Conservation (phyloP, 1,140 invertebrate species). For the Drosophila melanogaster region DNA sequence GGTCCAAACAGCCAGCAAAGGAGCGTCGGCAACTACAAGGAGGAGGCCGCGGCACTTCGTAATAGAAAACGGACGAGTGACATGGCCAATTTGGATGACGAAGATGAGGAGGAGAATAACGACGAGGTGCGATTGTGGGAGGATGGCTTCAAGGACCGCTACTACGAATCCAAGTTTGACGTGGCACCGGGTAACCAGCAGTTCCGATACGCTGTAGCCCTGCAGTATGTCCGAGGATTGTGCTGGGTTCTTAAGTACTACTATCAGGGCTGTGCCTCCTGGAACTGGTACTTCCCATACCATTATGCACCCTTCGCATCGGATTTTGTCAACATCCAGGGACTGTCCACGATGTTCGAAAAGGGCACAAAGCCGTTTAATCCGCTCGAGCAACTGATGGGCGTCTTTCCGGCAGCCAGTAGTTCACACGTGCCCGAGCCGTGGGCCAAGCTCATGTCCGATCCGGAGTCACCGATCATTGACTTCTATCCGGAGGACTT, state of each 20-base stretch:
- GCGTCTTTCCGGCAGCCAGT: conserved; percentile 99
- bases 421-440: conserved; percentile 95
- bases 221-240: conserved; percentile 97
- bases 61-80: conserved; percentile 84
- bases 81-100: conserved; percentile 60
- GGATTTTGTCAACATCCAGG: conserved; percentile 97
- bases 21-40: conserved; percentile 86
- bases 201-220: conserved; percentile 95
- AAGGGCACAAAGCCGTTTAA: conserved; percentile 96
- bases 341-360: conserved; percentile 94
- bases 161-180: conserved; percentile 99
- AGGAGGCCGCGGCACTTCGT: conserved; percentile 89
- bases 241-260: conserved; percentile 99
- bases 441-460: conserved; percentile 97
- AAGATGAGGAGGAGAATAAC: conserved; percentile 89
- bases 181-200: conserved; percentile 91
- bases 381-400: conserved; percentile 99
- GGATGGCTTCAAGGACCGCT: conserved; percentile 98
- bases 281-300: conserved; percentile 99
- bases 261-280: conserved; percentile 99
- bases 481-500: conserved; percentile 99
- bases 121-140: conserved; percentile 99
- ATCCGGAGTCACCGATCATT: conserved; percentile 97
- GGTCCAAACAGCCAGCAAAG: conserved; percentile 84
- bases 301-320: conserved; percentile 99